These are phyloP conservation scores for Drosophila asahinai DNA, from an alignment of 1,140 invertebrate genomes.

Conservation along the genomic window DNA sequence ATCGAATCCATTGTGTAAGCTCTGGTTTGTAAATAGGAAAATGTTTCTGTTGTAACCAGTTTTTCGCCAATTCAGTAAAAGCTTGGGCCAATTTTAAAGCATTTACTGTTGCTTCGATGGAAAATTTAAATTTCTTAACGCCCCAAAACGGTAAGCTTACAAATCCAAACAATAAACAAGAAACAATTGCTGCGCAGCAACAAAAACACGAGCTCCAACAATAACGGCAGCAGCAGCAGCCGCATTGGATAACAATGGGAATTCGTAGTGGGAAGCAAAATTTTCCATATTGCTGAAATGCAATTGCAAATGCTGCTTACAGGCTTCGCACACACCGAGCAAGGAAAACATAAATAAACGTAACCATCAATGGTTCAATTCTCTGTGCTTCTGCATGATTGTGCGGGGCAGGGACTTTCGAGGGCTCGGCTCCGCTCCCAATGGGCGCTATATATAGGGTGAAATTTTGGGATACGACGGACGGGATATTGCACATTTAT, in stretches of 20 bases:
- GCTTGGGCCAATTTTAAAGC: constrained; percentile 33
- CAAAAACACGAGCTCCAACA: constrained; percentile 41
- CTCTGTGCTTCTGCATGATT: constrained; percentile 49
- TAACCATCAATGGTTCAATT: constrained; percentile 73
- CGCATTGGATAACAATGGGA: constrained; percentile 65
- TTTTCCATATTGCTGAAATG: constrained; percentile 70
- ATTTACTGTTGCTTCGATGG: neutral
- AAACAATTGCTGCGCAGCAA: constrained; percentile 56
- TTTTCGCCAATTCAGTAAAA: neutral
- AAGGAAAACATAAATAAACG: constrained; percentile 68
- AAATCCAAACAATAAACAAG: constrained; percentile 77
- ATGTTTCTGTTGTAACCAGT: neutral
- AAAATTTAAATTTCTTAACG: constrained; percentile 42
- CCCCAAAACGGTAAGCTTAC: constrained; percentile 47
- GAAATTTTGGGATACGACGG: neutral
- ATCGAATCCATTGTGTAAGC: neutral
- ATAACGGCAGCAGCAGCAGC: constrained; percentile 35
- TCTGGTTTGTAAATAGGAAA: constrained; percentile 4
- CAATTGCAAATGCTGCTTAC: constrained; percentile 68
- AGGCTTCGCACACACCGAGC: constrained; percentile 53
- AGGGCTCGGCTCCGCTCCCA: neutral
- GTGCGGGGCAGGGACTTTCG: constrained; percentile 10
- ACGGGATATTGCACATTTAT: constrained; percentile 53
- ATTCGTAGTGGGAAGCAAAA: constrained; percentile 48
- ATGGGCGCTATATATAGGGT: neutral